A percentile compares a stretch with the other conserved stretches of the same genome.
Conservation (phyloP, 30 jellyfish, hydroid and myxozoan genomes). For the Aurelia coerulea region DNA sequence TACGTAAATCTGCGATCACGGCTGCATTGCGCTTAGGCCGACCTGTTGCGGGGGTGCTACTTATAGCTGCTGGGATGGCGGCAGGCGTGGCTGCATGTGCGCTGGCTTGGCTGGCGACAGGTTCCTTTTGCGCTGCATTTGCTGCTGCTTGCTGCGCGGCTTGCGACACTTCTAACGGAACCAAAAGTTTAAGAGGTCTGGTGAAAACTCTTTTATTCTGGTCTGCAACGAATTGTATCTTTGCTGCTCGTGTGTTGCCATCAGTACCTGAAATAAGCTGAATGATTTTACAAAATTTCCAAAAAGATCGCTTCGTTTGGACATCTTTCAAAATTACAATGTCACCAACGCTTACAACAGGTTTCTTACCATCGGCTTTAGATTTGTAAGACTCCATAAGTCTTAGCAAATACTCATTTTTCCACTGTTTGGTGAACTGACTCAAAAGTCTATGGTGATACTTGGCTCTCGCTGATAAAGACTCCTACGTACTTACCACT, state of each 20-base stretch:
- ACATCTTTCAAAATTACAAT: constrained; percentile 21
- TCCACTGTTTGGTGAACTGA: constrained; percentile 40
- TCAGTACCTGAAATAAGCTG: constrained; percentile 38
- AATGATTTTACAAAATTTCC: constrained; percentile 30
- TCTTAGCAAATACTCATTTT: constrained; percentile 31
- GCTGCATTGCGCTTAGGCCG: too few species aligned
- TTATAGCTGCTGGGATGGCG: too few species aligned
- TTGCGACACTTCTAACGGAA: constrained; percentile 35
- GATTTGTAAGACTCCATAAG: constrained; percentile 12
- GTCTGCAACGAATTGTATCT: constrained; percentile 23
- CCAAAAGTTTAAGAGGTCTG: constrained; percentile 5
- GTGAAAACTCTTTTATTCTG: neutral
- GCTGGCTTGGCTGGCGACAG: too few species aligned
- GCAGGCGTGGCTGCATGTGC: too few species aligned
- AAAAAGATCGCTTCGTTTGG: constrained; percentile 22
- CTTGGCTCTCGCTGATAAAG: too few species aligned
- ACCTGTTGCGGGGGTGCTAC: too few species aligned
- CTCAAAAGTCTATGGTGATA: too few species aligned
- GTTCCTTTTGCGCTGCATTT: too few species aligned
- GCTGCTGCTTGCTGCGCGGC: neutral
- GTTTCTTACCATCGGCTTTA: constrained; percentile 6
- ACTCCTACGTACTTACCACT: too few species aligned
- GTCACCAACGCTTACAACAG: constrained; percentile 5
- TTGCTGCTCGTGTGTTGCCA: constrained; percentile 56
- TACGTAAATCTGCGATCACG: too few species aligned